Conservation (phyloP, 2,797 vertebrate genomes). For the Ibycter americanus region DNA sequence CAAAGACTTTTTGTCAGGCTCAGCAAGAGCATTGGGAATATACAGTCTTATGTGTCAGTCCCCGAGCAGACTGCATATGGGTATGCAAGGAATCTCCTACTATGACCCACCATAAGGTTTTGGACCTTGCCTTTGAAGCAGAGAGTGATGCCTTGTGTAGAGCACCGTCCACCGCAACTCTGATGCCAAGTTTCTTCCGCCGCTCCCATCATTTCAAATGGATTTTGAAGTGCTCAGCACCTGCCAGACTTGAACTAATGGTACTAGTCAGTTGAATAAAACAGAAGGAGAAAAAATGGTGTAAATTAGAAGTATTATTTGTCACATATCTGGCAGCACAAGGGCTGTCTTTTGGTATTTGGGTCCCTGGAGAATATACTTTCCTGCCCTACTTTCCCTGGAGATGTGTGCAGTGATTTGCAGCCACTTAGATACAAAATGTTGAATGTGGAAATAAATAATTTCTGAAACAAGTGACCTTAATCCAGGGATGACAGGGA, state of each 20-base stretch:
- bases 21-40: background rate
- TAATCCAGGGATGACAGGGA: background rate
- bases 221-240: background rate
- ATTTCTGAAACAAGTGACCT: background rate
- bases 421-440: background rate
- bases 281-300: background rate
- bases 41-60: background rate
- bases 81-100: background rate
- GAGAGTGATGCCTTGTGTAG: background rate
- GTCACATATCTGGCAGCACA: background rate
- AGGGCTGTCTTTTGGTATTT: background rate
- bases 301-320: background rate
- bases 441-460: background rate
- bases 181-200: background rate
- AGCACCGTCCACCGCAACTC: background rate
- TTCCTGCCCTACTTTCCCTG: background rate
- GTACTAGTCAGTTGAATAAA: background rate
- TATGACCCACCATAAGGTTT: background rate
- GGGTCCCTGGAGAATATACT: background rate
- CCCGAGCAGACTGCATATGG: background rate
- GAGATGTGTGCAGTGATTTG: background rate
- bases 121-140: background rate
- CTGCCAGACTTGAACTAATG: background rate
- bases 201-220: background rate
- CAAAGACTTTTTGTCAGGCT: background rate